Evolutionary conservation across 2,113 vertebrate species (phyloP), one percentile per base, ranked within the genome.

Genomic region (Bos javanicus): DNA sequence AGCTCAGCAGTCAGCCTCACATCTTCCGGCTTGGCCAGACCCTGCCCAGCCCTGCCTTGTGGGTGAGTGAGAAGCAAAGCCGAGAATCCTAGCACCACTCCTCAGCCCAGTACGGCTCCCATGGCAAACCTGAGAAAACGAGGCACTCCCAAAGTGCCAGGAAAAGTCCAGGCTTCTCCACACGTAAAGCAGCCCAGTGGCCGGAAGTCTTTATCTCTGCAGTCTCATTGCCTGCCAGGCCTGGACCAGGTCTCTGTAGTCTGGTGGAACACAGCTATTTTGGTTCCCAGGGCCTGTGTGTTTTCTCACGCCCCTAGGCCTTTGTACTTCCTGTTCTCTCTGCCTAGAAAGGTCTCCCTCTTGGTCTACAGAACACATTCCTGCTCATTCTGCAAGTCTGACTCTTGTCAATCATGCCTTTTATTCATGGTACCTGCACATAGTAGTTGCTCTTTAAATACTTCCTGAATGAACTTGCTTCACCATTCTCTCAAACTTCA

Each of bases 1-100:
- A 98, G 98, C 96, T 98, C 97, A 94, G 88, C 59, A 86, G 92
- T 90, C 15, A 30, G 97, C 57, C 91, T 96, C 54, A 62, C 3
- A 15, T 43, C 81, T 52, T 67, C 21, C 21, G 4, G 85, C 88
- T 92, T 59, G 85, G 94, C 87, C 60, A 62, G 62, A 64, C 46
- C 67, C 23, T 91, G 54, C 78, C 86, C 52, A 74, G 89, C 52
- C 57, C 56, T 95, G 84, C 76, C 30, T n/a, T 85, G 8, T 39
- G 14, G 76, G 59, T 54, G 23, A 60, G 17, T 19, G 62, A 39
- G 80, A 46, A 87, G 17, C 59, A 85, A 87, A 96, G 30, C 78
- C 39, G 15, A 71, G 21, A 81, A 57, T 82, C 19, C 80, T 54
- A 50, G 80, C 48, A 82, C 50, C 48, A 54, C 33, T 82, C 80